phyloP scores from a whole-genome alignment of 2,113 vertebrate species.

The Oncorhynchus clarkii region DNA sequence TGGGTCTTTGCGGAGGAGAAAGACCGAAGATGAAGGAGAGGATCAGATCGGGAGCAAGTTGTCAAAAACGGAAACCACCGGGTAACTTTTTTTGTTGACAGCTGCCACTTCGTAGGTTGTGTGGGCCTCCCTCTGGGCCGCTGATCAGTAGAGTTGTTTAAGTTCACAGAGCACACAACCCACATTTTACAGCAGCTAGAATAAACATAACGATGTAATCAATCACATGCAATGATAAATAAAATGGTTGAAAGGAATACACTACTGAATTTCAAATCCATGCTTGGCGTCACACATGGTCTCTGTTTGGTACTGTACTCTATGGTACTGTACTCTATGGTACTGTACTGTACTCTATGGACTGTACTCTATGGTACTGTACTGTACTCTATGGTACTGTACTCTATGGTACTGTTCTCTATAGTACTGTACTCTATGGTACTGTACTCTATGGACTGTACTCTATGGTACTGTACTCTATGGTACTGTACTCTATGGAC shows the following conservation, averaged over 20 bases:
- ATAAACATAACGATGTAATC: background rate
- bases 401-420: too few relatives aligned
- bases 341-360: too few relatives aligned
- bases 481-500: too few relatives aligned
- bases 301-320: background rate
- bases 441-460: too few relatives aligned
- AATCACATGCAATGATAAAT: background rate
- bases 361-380: too few relatives aligned
- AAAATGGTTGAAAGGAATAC: background rate
- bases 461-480: too few relatives aligned
- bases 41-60: background rate
- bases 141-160: background rate
- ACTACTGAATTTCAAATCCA: background rate
- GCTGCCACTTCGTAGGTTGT: background rate
- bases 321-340: background rate
- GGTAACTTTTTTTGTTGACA: background rate
- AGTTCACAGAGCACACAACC: background rate
- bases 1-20: background rate
- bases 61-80: background rate
- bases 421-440: too few relatives aligned
- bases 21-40: constrained; percentile 1
- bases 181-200: background rate
- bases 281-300: background rate
- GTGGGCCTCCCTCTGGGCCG: background rate
- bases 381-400: too few relatives aligned